A percentile compares a stretch with the other conserved stretches of the same genome.
Conservation (phyloP, 2,888 invertebrate species). For the Siphlonurus alternatus region DNA sequence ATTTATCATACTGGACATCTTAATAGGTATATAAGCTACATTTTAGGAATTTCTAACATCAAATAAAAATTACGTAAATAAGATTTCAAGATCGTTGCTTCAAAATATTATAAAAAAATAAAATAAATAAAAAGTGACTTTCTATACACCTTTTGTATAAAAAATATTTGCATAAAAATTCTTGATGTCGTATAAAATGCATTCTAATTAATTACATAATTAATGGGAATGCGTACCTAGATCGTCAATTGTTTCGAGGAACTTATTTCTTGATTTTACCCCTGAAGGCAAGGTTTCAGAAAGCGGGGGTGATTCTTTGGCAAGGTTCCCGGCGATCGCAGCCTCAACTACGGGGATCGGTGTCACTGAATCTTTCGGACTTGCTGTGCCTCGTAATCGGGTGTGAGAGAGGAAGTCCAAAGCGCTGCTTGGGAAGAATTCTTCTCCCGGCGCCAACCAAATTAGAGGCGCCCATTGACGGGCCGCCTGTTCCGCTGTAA, state of each 20-base stretch:
- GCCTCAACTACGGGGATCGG: conserved; percentile 12
- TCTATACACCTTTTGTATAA: no score
- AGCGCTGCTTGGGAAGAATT: conserved; percentile 42
- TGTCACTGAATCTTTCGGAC: conserved; percentile 25
- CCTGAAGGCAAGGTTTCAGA: conserved; percentile 1
- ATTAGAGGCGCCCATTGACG: conserved; percentile 46
- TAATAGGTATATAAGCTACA: no score
- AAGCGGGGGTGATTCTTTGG: neutral
- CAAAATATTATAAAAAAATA: no score
- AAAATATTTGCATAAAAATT: no score
- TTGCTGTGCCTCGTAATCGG: neutral
- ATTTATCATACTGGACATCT: no score
- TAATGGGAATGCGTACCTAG: neutral
- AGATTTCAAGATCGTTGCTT: no score
- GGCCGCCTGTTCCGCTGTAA: conserved; percentile 26
- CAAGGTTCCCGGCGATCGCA: neutral
- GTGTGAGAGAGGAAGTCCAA: conserved; percentile 38
- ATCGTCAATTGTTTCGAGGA: conserved; percentile 26
- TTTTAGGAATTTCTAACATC: no score
- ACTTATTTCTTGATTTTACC: conserved; percentile 26
- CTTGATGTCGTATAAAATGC: no score
- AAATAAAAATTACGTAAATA: no score
- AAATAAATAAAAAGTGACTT: no score
- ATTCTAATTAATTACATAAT: no score
- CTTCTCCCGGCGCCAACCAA: conserved; percentile 46